A percentile compares a stretch with the other conserved stretches of the same genome.
phyloP scores from a whole-genome alignment of 2,797 vertebrate species.

The Selene dorsalis region DNA sequence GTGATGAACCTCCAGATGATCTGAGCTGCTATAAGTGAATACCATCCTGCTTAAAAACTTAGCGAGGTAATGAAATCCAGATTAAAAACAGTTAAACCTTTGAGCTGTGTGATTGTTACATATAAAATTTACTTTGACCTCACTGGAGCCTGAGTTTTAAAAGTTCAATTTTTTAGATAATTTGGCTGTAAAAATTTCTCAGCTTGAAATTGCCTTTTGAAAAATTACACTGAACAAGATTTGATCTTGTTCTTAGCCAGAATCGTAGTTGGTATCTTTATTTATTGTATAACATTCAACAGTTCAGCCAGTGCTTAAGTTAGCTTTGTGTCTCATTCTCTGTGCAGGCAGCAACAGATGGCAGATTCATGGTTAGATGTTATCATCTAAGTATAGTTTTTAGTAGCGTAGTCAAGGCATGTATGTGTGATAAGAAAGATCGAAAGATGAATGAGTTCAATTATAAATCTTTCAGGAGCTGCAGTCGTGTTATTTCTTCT shows the following conservation, averaged over 20 bases:
- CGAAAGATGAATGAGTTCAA: slow-evolving; percentile 69
- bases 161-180: slow-evolving; percentile 2
- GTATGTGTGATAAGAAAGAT: slow-evolving; percentile 38
- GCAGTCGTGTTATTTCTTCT: slow-evolving; percentile 52
- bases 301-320: background rate
- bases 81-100: slow-evolving; percentile 35
- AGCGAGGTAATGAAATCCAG: slow-evolving; percentile 23
- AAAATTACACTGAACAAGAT: background rate
- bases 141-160: background rate
- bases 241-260: background rate
- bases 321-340: background rate
- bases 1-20: slow-evolving; percentile 27
- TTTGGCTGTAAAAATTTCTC: background rate
- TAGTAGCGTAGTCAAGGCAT: slow-evolving; percentile 29
- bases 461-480: slow-evolving; percentile 68
- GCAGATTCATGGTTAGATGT: slow-evolving; percentile 19
- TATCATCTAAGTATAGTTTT: slow-evolving; percentile 29
- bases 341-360: slow-evolving; percentile 27
- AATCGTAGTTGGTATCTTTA: background rate
- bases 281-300: background rate
- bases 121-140: slow-evolving; percentile 12
- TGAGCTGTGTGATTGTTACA: slow-evolving; percentile 9
- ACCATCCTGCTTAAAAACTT: background rate
- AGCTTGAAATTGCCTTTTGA: background rate
- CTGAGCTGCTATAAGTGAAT: slow-evolving; percentile 7